Evolutionary conservation across 2,113 vertebrate species (phyloP).

Genomic region (Bucco capensis): DNA sequence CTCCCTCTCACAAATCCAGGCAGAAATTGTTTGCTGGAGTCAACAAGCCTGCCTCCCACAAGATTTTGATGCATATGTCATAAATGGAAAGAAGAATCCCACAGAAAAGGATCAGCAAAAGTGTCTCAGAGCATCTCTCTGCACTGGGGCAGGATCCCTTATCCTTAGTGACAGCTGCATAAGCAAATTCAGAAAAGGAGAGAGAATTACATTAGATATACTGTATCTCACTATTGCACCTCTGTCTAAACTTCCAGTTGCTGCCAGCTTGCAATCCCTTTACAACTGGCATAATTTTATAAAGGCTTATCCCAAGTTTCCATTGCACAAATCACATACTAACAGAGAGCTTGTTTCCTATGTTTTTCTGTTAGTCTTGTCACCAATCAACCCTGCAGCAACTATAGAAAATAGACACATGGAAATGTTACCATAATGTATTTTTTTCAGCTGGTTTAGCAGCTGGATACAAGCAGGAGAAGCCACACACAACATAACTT

Average conservation of each 20-base stretch:
- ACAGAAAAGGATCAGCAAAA: neutral
- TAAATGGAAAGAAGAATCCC: neutral
- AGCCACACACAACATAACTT: neutral
- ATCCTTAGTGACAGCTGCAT: neutral
- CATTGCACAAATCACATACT: neutral
- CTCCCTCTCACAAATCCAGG: neutral
- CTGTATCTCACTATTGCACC: neutral
- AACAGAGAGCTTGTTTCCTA: neutral
- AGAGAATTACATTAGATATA: neutral
- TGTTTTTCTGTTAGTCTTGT: neutral
- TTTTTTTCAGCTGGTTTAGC: neutral
- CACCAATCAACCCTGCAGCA: neutral
- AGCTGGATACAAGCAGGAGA: neutral
- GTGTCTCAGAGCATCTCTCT: neutral
- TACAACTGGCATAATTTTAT: neutral
- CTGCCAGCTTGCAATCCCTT: neutral
- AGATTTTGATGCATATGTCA: neutral
- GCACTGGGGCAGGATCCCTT: neutral
- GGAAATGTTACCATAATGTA: neutral
- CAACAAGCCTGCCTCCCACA: neutral
- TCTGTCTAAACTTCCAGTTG: neutral
- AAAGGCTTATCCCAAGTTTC: neutral
- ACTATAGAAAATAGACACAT: accelerated
- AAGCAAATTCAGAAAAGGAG: neutral
- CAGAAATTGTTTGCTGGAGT: neutral